Evolutionary conservation across 2,888 invertebrate species (phyloP).

Genomic region (Pachydiplax longipennis): DNA sequence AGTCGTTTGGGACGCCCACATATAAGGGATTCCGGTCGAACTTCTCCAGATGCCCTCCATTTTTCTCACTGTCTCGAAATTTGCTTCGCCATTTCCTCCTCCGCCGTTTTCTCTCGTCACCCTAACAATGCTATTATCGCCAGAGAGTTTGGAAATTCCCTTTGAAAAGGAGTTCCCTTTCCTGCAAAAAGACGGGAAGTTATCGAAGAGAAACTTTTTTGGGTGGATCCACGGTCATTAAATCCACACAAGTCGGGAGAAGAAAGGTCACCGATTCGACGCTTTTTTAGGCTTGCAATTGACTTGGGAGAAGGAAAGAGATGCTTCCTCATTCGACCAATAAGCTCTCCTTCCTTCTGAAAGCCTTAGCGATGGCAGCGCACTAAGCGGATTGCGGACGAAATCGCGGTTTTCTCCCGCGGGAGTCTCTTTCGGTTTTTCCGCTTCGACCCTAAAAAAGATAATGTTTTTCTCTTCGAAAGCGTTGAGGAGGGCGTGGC

Average conservation of each 20-base stretch:
- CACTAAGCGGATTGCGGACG: not conserved
- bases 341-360: not conserved
- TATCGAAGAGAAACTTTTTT: not conserved
- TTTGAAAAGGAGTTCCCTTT: not conserved
- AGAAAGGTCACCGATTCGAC: not conserved
- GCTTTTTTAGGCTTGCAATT: not conserved
- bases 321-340: not conserved
- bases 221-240: not conserved
- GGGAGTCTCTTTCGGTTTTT: not conserved
- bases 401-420: not conserved
- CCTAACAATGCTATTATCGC: not conserved
- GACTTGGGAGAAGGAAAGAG: not conserved
- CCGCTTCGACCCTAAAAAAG: not conserved
- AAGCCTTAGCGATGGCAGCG: not conserved
- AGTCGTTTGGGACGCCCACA: not conserved
- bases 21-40: not conserved
- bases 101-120: not conserved
- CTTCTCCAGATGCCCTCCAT: not conserved
- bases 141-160: not conserved
- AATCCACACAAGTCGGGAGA: not conserved
- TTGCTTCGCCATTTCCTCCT: not conserved
- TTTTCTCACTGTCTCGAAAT: not conserved
- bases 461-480: not conserved
- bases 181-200: not conserved
- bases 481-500: no score